Conservation (phyloP, 2,797 vertebrate species). For the Danio albolineatus region DNA sequence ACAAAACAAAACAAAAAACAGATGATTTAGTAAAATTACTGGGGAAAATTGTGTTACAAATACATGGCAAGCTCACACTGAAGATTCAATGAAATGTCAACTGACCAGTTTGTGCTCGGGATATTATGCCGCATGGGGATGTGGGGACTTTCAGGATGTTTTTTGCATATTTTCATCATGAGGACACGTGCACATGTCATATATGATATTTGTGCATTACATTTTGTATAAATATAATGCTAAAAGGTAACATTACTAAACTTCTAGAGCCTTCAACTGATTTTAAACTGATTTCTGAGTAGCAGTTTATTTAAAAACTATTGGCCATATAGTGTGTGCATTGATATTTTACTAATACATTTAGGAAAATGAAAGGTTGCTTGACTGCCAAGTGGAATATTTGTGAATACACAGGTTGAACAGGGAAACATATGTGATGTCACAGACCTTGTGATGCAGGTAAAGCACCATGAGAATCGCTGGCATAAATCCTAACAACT, state of each 20-base stretch:
- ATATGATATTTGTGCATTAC: not conserved
- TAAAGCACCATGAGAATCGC: not conserved
- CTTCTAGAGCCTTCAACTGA: not conserved
- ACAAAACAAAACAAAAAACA: not conserved
- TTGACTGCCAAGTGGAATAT: not conserved
- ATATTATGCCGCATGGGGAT: constrained; percentile 11
- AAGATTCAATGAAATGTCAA: constrained; percentile 14
- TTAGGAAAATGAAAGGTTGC: not conserved
- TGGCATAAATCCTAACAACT: not conserved
- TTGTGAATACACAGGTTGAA: not conserved
- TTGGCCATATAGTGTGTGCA: no score
- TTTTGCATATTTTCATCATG: constrained; percentile 13
- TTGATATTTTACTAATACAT: no score
- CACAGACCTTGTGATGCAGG: constrained; percentile 1
- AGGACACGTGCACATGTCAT: not conserved
- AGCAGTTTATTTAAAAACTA: not conserved
- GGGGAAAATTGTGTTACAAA: not conserved
- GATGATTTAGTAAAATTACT: not conserved
- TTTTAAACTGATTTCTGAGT: not conserved
- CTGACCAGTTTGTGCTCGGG: constrained; percentile 32
- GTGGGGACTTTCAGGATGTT: constrained; percentile 35
- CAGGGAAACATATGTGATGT: not conserved
- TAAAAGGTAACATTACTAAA: not conserved
- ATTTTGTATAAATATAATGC: not conserved
- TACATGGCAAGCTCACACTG: not conserved